Evolutionary conservation across 1,140 invertebrate genomes (phyloP).

Genomic region (Cataglyphis hispanica): DNA sequence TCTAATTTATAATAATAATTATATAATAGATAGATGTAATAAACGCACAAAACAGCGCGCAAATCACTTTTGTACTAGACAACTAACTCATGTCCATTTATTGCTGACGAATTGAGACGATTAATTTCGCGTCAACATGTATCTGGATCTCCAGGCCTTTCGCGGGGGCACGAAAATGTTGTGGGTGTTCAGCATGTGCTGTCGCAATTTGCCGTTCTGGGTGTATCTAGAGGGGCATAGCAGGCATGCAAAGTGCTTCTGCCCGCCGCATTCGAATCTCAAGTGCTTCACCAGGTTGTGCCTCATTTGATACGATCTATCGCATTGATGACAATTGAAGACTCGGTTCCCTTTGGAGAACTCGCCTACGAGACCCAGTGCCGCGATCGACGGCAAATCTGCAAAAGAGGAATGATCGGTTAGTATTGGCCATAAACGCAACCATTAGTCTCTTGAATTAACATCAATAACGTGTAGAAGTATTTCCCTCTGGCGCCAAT

Average conservation of each 20-base stretch:
- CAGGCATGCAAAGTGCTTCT: conserved; percentile 79
- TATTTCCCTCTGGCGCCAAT: background rate
- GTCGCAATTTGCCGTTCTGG: conserved; percentile 72
- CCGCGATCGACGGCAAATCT: conserved; percentile 23
- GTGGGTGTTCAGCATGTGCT: conserved; percentile 72
- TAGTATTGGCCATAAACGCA: conserved; percentile 1
- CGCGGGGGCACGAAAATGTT: conserved; percentile 70
- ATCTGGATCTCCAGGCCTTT: conserved; percentile 10
- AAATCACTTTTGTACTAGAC: background rate
- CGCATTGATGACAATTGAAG: conserved; percentile 82
- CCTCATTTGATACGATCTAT: conserved; percentile 84
- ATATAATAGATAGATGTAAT: too few species aligned
- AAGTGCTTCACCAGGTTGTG: conserved; percentile 84
- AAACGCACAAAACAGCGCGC: too few species aligned
- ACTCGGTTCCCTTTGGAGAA: conserved; percentile 63
- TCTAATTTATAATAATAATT: background rate
- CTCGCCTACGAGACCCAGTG: background rate
- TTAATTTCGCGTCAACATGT: conserved; percentile 7
- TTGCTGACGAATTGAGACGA: background rate
- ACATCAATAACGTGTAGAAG: conserved; percentile 10
- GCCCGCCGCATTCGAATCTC: conserved; percentile 84
- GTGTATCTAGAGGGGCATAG: conserved; percentile 71
- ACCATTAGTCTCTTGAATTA: background rate
- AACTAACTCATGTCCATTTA: background rate
- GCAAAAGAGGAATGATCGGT: conserved; percentile 67